phyloP scores from a whole-genome alignment of 2,797 vertebrate species.

The Vipera ursinii region DNA sequence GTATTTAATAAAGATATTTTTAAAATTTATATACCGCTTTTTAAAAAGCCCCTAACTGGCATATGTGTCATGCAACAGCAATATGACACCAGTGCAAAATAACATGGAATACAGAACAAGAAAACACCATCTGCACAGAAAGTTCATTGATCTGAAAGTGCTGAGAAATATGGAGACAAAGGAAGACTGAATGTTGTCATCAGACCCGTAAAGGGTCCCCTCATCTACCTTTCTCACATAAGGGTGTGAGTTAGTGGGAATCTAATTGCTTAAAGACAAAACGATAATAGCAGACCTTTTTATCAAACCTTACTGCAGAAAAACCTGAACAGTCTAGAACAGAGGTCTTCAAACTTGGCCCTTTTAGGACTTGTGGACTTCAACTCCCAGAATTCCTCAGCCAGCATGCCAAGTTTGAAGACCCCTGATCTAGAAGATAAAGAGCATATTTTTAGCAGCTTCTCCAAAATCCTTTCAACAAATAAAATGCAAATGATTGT shows the following conservation, averaged over 20 bases:
- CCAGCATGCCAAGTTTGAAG: too few relatives aligned
- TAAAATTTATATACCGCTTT: neutral
- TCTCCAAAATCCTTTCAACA: neutral
- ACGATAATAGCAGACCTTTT: neutral
- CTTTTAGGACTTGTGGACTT: too few relatives aligned
- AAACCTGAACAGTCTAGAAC: neutral
- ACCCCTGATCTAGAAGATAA: neutral
- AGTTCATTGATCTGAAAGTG: neutral
- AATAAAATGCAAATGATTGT: neutral
- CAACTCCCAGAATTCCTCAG: too few relatives aligned
- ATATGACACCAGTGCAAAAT: neutral
- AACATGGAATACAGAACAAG: neutral
- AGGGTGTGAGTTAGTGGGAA: neutral
- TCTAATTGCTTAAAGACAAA: neutral
- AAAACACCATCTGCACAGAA: neutral
- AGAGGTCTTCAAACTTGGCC: too few relatives aligned
- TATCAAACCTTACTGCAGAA: too few relatives aligned
- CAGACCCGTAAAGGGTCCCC: neutral
- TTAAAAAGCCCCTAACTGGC: neutral
- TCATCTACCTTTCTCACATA: neutral
- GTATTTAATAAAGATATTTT: neutral
- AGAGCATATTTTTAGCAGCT: neutral
- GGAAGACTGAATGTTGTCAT: neutral
- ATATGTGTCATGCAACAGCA: neutral
- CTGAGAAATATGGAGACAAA: neutral